Conservation (phyloP, 2,113 vertebrate species). For the Tricholaema leucomelas region DNA sequence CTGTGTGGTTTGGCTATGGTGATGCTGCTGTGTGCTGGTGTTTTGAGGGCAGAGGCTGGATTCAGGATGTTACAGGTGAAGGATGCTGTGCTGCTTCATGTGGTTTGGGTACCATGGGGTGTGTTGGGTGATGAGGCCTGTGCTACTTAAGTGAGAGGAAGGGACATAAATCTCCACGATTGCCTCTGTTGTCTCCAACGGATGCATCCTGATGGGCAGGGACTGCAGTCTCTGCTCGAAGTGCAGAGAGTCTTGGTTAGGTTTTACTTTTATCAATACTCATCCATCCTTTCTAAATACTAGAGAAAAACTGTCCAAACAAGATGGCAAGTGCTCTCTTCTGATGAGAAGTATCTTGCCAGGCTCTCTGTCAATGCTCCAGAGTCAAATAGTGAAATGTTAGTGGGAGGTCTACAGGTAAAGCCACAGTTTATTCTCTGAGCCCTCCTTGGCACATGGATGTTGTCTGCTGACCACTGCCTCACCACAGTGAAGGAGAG, state of each 20-base stretch:
- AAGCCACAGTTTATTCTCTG: neutral
- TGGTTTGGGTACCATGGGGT: neutral
- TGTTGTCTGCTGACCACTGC: neutral
- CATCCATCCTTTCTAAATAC: neutral
- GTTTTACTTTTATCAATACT: neutral
- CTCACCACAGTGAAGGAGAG: neutral
- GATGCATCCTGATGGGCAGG: neutral
- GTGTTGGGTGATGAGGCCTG: neutral
- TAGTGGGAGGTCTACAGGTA: neutral
- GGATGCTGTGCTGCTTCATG: neutral
- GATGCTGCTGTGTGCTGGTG: fast-evolving
- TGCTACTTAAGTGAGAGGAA: neutral
- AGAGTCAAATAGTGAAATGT: neutral
- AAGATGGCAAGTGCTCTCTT: neutral
- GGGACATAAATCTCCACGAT: neutral
- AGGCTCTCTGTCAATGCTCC: neutral
- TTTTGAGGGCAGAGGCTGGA: neutral
- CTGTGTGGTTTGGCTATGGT: neutral
- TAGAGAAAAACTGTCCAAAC: neutral
- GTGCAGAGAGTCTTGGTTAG: neutral
- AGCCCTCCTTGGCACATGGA: neutral
- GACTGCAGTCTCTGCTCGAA: neutral
- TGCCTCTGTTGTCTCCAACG: fast-evolving
- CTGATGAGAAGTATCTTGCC: neutral
- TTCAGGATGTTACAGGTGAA: neutral